phyloP scores from a whole-genome alignment of 2,888 invertebrate genomes.

The Macroteleia sp. region DNA sequence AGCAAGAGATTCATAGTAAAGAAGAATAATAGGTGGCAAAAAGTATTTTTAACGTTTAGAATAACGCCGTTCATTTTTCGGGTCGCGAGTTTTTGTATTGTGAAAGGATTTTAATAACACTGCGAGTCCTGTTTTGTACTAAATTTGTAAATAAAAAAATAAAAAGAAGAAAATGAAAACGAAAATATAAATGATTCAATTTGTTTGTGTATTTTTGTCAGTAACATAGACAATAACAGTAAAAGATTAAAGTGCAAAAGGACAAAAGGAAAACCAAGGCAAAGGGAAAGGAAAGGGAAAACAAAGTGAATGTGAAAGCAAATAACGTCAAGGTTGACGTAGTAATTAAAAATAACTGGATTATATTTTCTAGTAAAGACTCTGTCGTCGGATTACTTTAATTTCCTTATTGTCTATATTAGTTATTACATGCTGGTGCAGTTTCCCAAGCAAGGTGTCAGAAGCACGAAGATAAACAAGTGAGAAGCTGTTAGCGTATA shows the following conservation, averaged over 20 bases:
- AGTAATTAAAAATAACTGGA: conserved; percentile 19
- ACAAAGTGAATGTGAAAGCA: not conserved
- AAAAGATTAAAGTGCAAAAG: too few relatives aligned
- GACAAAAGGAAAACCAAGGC: not conserved
- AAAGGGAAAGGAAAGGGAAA: not conserved
- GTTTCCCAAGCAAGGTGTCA: conserved; percentile 35
- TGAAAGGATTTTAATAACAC: not conserved
- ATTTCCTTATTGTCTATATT: conserved; percentile 32
- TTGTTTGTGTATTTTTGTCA: too few relatives aligned
- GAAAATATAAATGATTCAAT: too few relatives aligned
- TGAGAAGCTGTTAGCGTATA: conserved; percentile 59
- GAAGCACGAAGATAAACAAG: conserved; percentile 55
- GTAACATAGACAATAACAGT: too few relatives aligned
- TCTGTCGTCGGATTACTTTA: conserved; percentile 3
- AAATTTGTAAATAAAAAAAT: too few relatives aligned
- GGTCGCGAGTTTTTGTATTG: not conserved
- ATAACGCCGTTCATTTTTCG: not conserved
- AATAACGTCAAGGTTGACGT: too few relatives aligned
- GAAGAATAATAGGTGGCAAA: conserved; percentile 4
- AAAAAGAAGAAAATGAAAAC: too few relatives aligned
- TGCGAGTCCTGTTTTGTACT: not conserved
- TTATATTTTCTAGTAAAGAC: not conserved
- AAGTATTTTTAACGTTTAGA: conserved; percentile 13
- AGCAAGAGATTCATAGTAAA: not conserved
- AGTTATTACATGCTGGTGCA: conserved; percentile 25